Conservation (phyloP, 1,140 invertebrate species). For the Pectinophora gossypiella region DNA sequence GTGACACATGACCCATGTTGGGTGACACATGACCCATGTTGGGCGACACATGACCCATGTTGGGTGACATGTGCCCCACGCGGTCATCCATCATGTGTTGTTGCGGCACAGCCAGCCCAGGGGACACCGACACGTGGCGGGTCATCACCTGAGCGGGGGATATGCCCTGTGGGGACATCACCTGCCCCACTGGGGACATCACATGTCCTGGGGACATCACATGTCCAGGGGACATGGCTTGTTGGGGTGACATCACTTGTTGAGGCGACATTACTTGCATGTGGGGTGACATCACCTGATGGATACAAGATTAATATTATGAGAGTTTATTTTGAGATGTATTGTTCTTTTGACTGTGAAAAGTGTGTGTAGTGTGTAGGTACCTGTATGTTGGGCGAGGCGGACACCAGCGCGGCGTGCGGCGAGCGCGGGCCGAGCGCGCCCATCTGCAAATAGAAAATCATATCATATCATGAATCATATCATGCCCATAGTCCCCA, state of each 20-base stretch:
- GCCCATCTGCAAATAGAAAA: too few relatives aligned
- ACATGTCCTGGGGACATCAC: slow-evolving; percentile 8
- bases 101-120: background rate
- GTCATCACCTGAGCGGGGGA: background rate
- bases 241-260: slow-evolving; percentile 6
- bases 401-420: background rate
- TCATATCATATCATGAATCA: too few relatives aligned
- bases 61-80: slow-evolving; percentile 18
- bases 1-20: too few relatives aligned
- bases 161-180: background rate
- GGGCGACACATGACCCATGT: slow-evolving; percentile 22
- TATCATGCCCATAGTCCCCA: too few relatives aligned
- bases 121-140: background rate
- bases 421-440: background rate
- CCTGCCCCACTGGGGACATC: slow-evolving; percentile 13
- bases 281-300: slow-evolving; percentile 3
- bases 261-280: slow-evolving; percentile 4
- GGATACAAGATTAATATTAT: background rate
- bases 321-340: too few relatives aligned
- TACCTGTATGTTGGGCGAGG: background rate
- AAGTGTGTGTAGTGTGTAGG: background rate
- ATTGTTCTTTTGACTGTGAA: background rate
- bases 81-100: background rate
- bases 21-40: slow-evolving; percentile 20
- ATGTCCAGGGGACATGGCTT: too few relatives aligned